Evolutionary conservation across 2,888 invertebrate genomes (phyloP).

Genomic region (Megalurothrips usitatus): DNA sequence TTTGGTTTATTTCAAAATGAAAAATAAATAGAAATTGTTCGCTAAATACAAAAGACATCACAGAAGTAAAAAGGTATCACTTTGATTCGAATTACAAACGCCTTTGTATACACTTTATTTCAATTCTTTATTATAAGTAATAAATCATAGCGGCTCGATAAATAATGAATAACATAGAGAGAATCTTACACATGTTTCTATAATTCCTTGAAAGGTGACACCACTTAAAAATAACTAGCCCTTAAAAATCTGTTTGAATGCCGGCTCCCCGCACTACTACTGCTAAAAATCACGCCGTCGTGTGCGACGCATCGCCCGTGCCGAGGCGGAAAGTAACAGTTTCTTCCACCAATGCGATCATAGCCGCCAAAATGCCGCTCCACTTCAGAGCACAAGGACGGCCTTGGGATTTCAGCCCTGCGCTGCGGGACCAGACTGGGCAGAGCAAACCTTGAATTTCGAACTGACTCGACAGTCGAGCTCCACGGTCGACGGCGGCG

Average conservation of each 20-base stretch:
- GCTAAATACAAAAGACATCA: slow-evolving; percentile 20
- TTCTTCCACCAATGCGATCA: too few relatives aligned
- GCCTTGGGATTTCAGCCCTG: too few relatives aligned
- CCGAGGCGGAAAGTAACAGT: too few relatives aligned
- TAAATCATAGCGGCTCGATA: slow-evolving; percentile 3
- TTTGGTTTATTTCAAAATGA: slow-evolving; percentile 17
- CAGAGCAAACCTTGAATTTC: too few relatives aligned
- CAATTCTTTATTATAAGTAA: slow-evolving; percentile 1
- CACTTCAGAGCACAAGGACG: too few relatives aligned
- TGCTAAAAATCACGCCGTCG: too few relatives aligned
- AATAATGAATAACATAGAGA: background rate
- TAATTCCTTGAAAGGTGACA: background rate
- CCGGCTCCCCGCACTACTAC: too few relatives aligned
- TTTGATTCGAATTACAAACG: slow-evolving; percentile 13
- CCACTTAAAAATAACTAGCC: background rate
- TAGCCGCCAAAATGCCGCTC: too few relatives aligned
- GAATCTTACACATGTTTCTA: background rate
- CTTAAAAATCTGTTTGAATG: background rate
- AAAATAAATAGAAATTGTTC: slow-evolving; percentile 18
- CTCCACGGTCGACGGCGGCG: too few relatives aligned
- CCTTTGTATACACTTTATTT: slow-evolving; percentile 17
- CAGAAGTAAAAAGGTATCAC: slow-evolving; percentile 26
- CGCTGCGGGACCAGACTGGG: too few relatives aligned
- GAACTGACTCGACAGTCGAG: too few relatives aligned
- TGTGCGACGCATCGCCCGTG: too few relatives aligned